Base-by-base conservation (phyloP, 2,888 invertebrate genomes). In the Leptopilina drosophilae region DNA sequence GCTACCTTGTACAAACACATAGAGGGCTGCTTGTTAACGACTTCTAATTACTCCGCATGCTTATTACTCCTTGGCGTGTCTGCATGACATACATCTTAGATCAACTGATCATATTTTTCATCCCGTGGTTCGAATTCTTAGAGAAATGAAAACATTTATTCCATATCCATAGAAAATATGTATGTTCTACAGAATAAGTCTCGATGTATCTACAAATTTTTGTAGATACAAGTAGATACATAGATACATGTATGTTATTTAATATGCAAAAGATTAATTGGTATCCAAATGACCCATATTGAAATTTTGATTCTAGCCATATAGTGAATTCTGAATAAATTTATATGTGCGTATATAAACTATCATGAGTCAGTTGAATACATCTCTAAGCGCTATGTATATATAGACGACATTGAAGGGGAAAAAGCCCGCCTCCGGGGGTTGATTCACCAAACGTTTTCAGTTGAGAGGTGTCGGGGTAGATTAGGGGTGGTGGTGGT, bases 391-490 rank as follows among this genome's bases (percentile, higher is more conserved):
- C 26, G 9, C n/a, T 14, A 33, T n/a, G 56, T 33, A 33, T n/a
- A 73, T 33, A 73, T 53, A 56, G 33, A 20, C 49, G 1, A 53
- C 56, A 56, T 33, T 73, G 73, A 4, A 73, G 56, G 33, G 33
- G 49, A 49, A 56, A 73, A 73, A 73, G 40, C 56, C 73, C 73
- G 73, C 73, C 73, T 42, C 73, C 73, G 6, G 33, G 9, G 33
- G 56, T 73, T 73, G 88, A 88, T 90, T 88, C 90, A 91, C 90
- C 89, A 11, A 90, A 90, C 90, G 90, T 91, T 89, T 49, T 89
- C 78, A 81, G 75, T 76, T 79, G 62, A 69, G 80, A 77, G 65
- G 69, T 79, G 79, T 80, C 80, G 81, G 33, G 81, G 82, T 84
- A 82, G 83, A 59, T 59, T 69, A 26, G 26, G 6, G 49, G 53